Evolutionary conservation across 2,113 vertebrate species (phyloP), one percentile per base, ranked within the genome.

Genomic region (Rhinopomastus cyanomelas): DNA sequence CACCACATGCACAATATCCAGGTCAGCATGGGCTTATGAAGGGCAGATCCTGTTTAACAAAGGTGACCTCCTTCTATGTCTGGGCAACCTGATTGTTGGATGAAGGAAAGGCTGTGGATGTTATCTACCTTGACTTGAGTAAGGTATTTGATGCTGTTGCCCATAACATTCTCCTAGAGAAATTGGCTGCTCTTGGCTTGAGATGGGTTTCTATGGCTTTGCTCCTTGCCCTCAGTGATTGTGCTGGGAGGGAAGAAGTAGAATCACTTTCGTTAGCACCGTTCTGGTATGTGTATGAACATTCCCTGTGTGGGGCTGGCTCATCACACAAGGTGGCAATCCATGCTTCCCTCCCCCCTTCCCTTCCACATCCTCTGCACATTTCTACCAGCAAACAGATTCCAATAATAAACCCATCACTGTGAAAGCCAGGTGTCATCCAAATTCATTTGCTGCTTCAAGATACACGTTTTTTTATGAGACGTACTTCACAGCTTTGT

Each of bases 351-450:
- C 48, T 81, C 85, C 61, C 73, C 73, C 81, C 78, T 72, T 25
- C 62, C n/a, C 59, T 94, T 78, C 21, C 71, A 6, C 36, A 89
- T 53, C 59, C 57, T 90, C 36, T 69, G 90, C 5, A 1, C 49
- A 68, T 57, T 77, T 92, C 66, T 78, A 73, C 78, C 74, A 92
- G 89, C 88, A 81, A 87, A 91, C 91, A 92, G 84, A 90, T 92
- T 95, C 95, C 81, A 93, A 88, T 93, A 96, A 96, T 92, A 95
- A 95, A 94, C 92, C 74, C 78, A 87, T 94, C 84, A 88, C 74
- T 84, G 69, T 79, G 86, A 96, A 92, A 96, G 78, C 87, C 87
- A 94, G 87, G 89, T 94, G 89, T 90, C 92, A 93, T 88, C 81
- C 84, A 88, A 92, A 93, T 90, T 95, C 57, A 88, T 95, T 94